phyloP scores from a whole-genome alignment of 1,140 invertebrate genomes.

The Leucophenga varia region DNA sequence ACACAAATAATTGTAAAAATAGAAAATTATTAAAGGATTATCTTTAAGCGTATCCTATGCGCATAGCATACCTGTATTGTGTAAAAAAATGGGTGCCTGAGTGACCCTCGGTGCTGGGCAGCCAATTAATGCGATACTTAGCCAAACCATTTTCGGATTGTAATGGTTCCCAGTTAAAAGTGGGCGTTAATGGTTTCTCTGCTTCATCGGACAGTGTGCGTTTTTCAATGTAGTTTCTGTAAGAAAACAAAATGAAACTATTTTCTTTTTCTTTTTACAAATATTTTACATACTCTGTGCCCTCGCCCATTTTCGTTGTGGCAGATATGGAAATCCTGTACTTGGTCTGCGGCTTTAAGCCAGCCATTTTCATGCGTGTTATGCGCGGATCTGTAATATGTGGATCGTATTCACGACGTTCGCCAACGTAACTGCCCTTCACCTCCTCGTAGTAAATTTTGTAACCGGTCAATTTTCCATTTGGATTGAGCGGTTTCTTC shows the following conservation, averaged over 20 bases:
- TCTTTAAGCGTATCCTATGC: background rate
- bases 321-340: constrained; percentile 85
- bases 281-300: constrained; percentile 64
- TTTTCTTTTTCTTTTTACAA: too few species aligned
- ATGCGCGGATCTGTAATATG: constrained; percentile 74
- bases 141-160: constrained; percentile 73
- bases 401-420: constrained; percentile 71
- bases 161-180: constrained; percentile 70
- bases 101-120: constrained; percentile 71
- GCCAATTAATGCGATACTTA: constrained; percentile 79
- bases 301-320: constrained; percentile 80
- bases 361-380: constrained; percentile 81
- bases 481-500: constrained; percentile 90
- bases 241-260: constrained; percentile 20
- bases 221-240: constrained; percentile 77
- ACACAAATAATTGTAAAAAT: constrained; percentile 1
- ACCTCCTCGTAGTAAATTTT: constrained; percentile 88
- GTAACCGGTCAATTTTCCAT: constrained; percentile 91
- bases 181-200: constrained; percentile 72
- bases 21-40: background rate
- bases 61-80: constrained; percentile 67
- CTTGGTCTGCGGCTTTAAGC: constrained; percentile 80
- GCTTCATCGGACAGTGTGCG: constrained; percentile 65
- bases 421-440: constrained; percentile 68
- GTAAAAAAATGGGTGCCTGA: constrained; percentile 82